phyloP scores from a whole-genome alignment of 2,888 invertebrate genomes.

The Oxycera nigricornis region DNA sequence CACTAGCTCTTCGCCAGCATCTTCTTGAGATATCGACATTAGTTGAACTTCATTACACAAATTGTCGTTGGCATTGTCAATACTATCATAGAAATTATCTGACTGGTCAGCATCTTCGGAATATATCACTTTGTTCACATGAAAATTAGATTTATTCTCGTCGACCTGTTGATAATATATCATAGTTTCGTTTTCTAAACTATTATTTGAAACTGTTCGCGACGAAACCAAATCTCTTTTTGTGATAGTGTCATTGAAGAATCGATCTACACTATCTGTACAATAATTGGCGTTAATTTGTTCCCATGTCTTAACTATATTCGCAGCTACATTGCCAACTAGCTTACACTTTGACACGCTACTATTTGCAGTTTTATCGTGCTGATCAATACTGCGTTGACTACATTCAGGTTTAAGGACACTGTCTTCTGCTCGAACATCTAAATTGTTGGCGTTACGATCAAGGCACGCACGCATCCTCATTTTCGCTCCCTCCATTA shows the following conservation, averaged over 20 bases:
- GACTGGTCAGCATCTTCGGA: conserved; percentile 36
- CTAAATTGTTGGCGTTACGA: conserved; percentile 9
- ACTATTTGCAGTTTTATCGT: not conserved
- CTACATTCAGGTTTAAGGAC: not conserved
- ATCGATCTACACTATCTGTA: not conserved
- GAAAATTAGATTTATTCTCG: conserved; percentile 45
- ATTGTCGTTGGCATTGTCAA: conserved; percentile 46
- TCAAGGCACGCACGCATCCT: not conserved
- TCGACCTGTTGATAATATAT: conserved; percentile 43
- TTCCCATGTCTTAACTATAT: conserved; percentile 49
- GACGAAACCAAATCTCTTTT: conserved; percentile 9
- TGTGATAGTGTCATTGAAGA: not conserved
- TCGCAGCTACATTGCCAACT: conserved; percentile 48
- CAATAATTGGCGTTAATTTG: conserved; percentile 42
- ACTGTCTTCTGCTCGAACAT: not conserved
- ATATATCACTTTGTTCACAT: conserved; percentile 48
- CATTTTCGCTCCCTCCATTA: not conserved
- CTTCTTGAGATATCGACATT: conserved; percentile 39
- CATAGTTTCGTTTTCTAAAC: conserved; percentile 46
- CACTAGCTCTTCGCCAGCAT: conserved; percentile 49
- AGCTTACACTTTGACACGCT: conserved; percentile 43
- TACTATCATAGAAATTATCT: conserved; percentile 49
- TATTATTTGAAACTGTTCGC: conserved; percentile 43
- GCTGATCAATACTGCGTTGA: not conserved
- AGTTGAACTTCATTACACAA: conserved; percentile 38